Evolutionary conservation across 2,797 vertebrate species (phyloP).

Genomic region (Diplodus puntazzo): DNA sequence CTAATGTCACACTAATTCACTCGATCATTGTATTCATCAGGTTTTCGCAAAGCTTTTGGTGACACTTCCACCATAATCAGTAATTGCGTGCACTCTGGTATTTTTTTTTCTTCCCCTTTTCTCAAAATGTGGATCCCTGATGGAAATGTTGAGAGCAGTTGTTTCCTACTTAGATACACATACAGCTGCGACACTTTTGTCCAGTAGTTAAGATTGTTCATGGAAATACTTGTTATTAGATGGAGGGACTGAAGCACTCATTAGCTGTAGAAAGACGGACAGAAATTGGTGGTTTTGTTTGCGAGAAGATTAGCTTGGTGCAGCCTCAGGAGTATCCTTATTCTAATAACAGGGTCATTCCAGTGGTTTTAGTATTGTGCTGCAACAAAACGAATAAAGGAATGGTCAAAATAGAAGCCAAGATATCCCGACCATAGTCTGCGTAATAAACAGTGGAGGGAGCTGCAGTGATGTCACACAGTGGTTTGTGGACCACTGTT

Average conservation of each 20-base stretch:
- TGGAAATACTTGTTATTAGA: background rate
- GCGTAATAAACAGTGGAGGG: no score
- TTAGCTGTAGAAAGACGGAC: background rate
- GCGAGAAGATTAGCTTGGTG: background rate
- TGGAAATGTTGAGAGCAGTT: background rate
- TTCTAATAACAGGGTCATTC: background rate
- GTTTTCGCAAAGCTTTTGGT: background rate
- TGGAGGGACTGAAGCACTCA: background rate
- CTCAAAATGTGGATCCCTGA: background rate
- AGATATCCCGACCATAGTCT: no score
- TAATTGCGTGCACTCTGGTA: background rate
- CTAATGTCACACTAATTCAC: background rate
- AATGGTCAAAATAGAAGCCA: no score
- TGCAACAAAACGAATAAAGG: no score
- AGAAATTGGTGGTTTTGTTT: background rate
- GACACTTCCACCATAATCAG: background rate
- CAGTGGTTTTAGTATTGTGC: background rate
- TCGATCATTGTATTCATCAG: background rate
- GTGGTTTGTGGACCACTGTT: no score
- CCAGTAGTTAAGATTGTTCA: background rate
- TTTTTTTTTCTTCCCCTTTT: background rate
- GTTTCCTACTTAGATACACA: background rate
- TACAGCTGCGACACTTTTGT: background rate
- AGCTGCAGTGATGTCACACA: no score
- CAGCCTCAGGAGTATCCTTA: background rate